Base-by-base conservation (phyloP, 2,888 invertebrate genomes). In the Diarsia rubi region DNA sequence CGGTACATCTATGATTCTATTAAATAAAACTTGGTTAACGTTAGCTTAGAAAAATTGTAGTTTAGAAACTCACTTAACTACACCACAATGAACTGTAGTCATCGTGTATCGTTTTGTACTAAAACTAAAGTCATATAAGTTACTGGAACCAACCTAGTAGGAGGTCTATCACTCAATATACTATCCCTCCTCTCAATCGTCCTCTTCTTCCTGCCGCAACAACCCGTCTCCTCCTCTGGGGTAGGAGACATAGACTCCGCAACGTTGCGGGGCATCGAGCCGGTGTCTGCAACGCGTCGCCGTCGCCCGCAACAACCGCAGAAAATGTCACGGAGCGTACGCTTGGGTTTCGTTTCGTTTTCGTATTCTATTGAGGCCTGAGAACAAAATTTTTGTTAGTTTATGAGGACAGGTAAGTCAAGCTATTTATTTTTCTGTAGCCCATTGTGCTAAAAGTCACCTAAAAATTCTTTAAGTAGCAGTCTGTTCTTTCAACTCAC, bases 141-240 rank as follows among this genome's bases (percentile, higher is more conserved):
- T 4, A 59, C n/a, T 42, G 37, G 0, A 24, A 62, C 93, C 92
- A 42, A 96, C 96, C 91, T 91, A 4, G 92, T 86, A 8, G 96
- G 94, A 49, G 95, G 92, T 24, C 96, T 92, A 78, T 96, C 97
- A 81, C 97, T 97, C 52, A 97, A 87, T 88, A 95, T 97, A 88
- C 97, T 97, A 90, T 97, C 97, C 31, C 96, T 94, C 87, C 96
- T 95, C 82, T 95, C 97, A 0, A 93, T 93, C 60, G 95, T 90
- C 37, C 93, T 90, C 81, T 93, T 95, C 86, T 95, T 96, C 87
- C 93, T 88, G 2, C 96, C 96, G 63, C 96, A 96, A 88, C 96
- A 96, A 59, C 95, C 94, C 0, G 92, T 86, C 57, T 94, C 94
- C 49, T 94, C 94, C 44, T 86, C 90, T 1, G 91, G 93, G 2